A percentile compares a stretch with the other conserved stretches of the same genome.
phyloP scores from a whole-genome alignment of 2,113 vertebrate species.

The Scartelaos histophorus region DNA sequence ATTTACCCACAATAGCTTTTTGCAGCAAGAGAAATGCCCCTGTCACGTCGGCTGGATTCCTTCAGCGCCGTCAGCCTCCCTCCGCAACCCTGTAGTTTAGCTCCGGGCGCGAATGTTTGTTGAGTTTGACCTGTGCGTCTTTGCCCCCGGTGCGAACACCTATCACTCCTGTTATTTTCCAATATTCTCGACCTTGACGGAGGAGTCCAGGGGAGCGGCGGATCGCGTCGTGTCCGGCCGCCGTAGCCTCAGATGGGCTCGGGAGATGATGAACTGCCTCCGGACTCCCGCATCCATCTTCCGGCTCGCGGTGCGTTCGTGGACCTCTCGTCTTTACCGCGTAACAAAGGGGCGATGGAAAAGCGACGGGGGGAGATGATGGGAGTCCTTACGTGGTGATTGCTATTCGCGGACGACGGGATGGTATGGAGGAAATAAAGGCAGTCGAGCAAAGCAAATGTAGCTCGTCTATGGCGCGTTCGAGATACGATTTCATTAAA shows the following conservation, averaged over 20 bases:
- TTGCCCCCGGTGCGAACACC: conserved; percentile 25
- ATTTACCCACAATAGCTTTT: conserved; percentile 33
- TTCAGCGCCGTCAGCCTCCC: conserved; percentile 17
- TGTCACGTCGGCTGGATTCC: conserved; percentile 9
- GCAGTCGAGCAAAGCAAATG: not conserved
- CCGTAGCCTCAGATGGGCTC: conserved; percentile 50
- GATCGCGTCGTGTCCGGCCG: conserved; percentile 61
- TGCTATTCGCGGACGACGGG: not conserved
- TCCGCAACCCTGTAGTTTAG: conserved; percentile 17
- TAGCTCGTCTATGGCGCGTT: not conserved
- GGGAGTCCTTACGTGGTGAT: not conserved
- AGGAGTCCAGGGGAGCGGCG: conserved; percentile 32
- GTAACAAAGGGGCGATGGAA: conserved; percentile 8
- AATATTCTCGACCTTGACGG: conserved; percentile 70
- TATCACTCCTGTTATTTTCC: conserved; percentile 43
- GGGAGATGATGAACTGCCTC: conserved; percentile 74
- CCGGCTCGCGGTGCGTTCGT: conserved; percentile 35
- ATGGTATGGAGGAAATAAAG: conserved; percentile 1
- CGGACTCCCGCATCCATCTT: conserved; percentile 70
- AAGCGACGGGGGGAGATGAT: conserved; percentile 14
- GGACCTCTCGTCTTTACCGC: conserved; percentile 19
- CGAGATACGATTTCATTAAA: not conserved
- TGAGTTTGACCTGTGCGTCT: conserved; percentile 42
- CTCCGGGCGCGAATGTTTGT: conserved; percentile 33
- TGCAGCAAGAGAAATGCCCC: conserved; percentile 36